Base-by-base conservation (phyloP, 1,140 invertebrate species). In the Lepidurus packardi region DNA sequence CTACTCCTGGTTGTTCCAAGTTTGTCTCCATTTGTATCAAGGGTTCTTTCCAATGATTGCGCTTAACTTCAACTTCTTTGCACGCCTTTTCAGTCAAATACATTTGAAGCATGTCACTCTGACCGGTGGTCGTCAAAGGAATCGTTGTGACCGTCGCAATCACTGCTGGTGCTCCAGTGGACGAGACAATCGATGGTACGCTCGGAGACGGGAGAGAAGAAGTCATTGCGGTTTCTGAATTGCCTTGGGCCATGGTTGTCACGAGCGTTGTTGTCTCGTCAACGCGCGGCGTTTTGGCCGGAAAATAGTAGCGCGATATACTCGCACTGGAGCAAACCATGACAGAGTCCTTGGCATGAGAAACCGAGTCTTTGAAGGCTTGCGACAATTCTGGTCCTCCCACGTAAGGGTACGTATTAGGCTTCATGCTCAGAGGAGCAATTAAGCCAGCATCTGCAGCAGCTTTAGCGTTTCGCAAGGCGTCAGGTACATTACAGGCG, bases 41-140 rank as follows among this genome's bases (percentile, higher is more conserved):
- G 7, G 45, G 10, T 43, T 74, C n/a, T 44, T 78, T 78, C 34
- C 83, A 84, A 79, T 86, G 84, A 10, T 84, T 82, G 80, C 91
- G 90, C 85, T 93, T 93, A n/a, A 92, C 90, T 84, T 89, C 90
- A 53, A 89, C 88, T 82, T 92, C 90, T 82, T 90, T 88, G 21
- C 92, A 85, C n/a, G 92, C 90, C 83, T 90, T 87, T 82, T 92
- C 91, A 6, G 90, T 92, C 74, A 92, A 86, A 85, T 93, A 93
- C 0, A 90, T 90, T 80, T 92, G 91, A 21, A 92, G 83, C 87
- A 92, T 90, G 1, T 78, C 78, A 47, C 80, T 77, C 11, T 75
- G 73, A 42, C 78, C 73, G 41, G 73, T 24, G 25, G 78, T 53
- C 44, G 43, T 16, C 42, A 7, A 9, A 77, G 16, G 24, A 44